Base-by-base conservation (phyloP, 2,797 vertebrate genomes). In the Distichodus sexfasciatus region DNA sequence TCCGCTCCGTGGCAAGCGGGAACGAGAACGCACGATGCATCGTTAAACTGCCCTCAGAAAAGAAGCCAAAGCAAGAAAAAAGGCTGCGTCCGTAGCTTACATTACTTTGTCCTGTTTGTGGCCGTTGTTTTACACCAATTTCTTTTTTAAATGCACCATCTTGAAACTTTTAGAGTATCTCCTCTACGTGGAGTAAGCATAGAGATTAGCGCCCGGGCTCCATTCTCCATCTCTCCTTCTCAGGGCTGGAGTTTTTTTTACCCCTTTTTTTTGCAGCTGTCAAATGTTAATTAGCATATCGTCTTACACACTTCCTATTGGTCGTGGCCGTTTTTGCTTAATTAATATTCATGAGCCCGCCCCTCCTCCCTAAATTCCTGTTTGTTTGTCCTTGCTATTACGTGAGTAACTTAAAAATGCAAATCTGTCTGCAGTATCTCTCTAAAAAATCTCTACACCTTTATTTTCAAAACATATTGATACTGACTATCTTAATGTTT, bases 1-100 rank as follows among this genome's bases (percentile, higher is more conserved):
- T 86, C 77, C 92, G 90, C 76, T 94, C 92, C 66, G 87, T 84
- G 81, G 88, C 89, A 74, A 88, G 87, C 12, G 90, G 90, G 81
- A 89, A 84, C 12, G 90, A 88, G 67, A 90, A 89, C 50, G 86
- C 86, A 36, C 89, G 86, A 73, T 91, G 88, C 89, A 92, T 89
- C 41, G 17, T 67, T 53, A 23, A 65, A 19, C 65, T 66, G 1
- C 47, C 53, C 28, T 38, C 29, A 41, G 35, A 60, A 0, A 36
- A 17, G 0, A 60, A 46, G 63, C 82, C 59, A 23, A 58, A 44
- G 8, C 24, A 9, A 44, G 69, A 71, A 69, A 63, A 70, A 57
- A 60, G 74, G 75, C 75, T 68, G 28, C 11, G 17, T 1, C n/a
- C 10, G 47, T 29, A 4, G 21, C 7, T 19, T 59, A 15, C 10